Evolutionary conservation across 35 echinoderm and acorn worm genomes (phyloP), one percentile per base, ranked within the genome.

Genomic region (Holothuria glaberrima): DNA sequence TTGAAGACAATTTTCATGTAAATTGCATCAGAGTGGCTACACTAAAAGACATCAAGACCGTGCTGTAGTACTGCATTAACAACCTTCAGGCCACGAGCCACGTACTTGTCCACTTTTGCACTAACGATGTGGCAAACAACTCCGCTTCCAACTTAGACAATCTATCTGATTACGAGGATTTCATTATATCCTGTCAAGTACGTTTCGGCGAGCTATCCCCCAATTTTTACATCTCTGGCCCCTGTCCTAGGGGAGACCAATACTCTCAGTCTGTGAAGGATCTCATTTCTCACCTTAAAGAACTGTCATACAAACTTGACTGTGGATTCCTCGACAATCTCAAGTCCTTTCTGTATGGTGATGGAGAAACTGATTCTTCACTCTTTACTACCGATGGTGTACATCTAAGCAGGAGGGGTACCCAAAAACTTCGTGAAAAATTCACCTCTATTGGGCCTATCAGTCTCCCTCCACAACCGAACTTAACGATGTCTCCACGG

Each of bases 21-120:
- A 66, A 66, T 66, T 66, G 63, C 63, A 66, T 66, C 20, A 66
- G 63, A 66, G 63, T 9, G 63, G 63, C 63, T 66, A 66, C 63
- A 66, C 63, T 66, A 66, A 66, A 66, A 4, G 63, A 66, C 12
- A 66, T 66, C 63, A 66, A 66, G 63, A 19, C 63, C 10, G 63
- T 0, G 63, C 63, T 66, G 12, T 9, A 16, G 28, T 19, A 16
- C 63, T 9, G 63, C 21, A 22, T 19, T 66, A 66, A 66, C 63
- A 66, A 66, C 21, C 63, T 66, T 66, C 63, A 66, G 63, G 63
- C 63, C 63, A 66, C 12, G 63, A 66, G 63, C 63, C 63, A 66
- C 63, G 63, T 66, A 66, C 63, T 66, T 22, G 21, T 66, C 63
- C 63, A 66, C 21, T 9, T 66, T 66, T 9, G 63, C 63, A 66